These are phyloP conservation scores for Cactoblastis cactorum DNA, from an alignment of 2,888 invertebrate species.

Conservation along the genomic window DNA sequence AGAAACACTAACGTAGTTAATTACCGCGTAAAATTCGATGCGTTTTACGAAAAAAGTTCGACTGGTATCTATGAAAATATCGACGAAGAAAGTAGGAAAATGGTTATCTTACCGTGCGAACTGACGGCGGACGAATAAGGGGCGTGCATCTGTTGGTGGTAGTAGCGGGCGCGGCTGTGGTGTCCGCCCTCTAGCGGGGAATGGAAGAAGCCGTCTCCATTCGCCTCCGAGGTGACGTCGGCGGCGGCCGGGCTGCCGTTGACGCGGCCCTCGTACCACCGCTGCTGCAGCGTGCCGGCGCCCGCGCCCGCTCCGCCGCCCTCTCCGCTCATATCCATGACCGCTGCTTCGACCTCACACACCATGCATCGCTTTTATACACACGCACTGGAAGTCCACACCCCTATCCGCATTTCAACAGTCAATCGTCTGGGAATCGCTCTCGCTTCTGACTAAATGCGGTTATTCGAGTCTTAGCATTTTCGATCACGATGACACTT, in stretches of 20 bases:
- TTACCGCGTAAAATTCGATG: constrained; percentile 29
- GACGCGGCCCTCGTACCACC: constrained; percentile 77
- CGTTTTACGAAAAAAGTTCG: constrained; percentile 3
- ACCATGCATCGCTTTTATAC: constrained; percentile 77
- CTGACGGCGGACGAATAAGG: constrained; percentile 76
- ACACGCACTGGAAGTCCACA: constrained; percentile 71
- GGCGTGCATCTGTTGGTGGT: constrained; percentile 79
- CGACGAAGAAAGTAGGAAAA: constrained; percentile 6
- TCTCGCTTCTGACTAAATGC: constrained; percentile 36
- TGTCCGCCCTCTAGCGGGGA: constrained; percentile 76
- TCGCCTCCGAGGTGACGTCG: constrained; percentile 71
- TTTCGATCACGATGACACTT: constrained; percentile 30
- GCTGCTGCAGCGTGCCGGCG: constrained; percentile 71
- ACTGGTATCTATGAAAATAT: not conserved
- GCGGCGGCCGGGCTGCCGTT: constrained; percentile 75
- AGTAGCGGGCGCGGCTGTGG: constrained; percentile 76
- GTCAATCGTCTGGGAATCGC: constrained; percentile 32
- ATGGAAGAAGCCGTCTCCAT: constrained; percentile 78
- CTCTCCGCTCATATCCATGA: constrained; percentile 77
- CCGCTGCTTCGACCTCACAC: constrained; percentile 70
- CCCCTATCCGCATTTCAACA: constrained; percentile 66
- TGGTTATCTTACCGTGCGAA: constrained; percentile 66
- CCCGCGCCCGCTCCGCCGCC: constrained; percentile 63
- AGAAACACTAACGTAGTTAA: constrained; percentile 46
- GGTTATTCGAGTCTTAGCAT: constrained; percentile 44